phyloP scores from a whole-genome alignment of 2,888 invertebrate species.

The Athripsodes cinereus region DNA sequence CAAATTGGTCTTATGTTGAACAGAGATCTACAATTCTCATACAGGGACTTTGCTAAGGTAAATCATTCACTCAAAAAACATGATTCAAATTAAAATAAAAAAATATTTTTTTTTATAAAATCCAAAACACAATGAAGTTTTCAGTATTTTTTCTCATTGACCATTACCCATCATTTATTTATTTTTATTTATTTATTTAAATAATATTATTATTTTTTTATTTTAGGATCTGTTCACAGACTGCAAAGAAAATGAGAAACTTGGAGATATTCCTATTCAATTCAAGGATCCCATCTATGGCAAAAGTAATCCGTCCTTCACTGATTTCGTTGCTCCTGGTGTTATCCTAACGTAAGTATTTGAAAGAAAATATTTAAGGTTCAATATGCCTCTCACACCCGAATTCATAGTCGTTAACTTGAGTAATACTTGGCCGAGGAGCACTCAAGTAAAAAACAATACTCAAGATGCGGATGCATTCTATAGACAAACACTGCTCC shows the following conservation, averaged over 20 bases:
- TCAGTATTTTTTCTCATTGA: neutral
- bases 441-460: too few species aligned
- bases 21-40: slow-evolving; percentile 77
- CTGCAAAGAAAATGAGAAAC: slow-evolving; percentile 74
- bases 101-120: too few species aligned
- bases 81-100: too few species aligned
- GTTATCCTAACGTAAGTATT: slow-evolving; percentile 81
- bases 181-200: neutral
- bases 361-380: too few species aligned
- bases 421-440: too few species aligned
- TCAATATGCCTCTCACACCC: too few species aligned
- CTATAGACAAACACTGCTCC: too few species aligned
- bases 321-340: slow-evolving; percentile 94
- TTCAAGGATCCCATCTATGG: slow-evolving; percentile 87
- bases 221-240: slow-evolving; percentile 58
- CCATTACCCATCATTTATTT: neutral
- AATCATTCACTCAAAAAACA: neutral
- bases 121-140: neutral
- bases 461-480: too few species aligned
- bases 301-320: slow-evolving; percentile 83
- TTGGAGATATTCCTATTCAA: slow-evolving; percentile 85
- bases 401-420: too few species aligned
- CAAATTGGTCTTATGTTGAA: slow-evolving; percentile 89
- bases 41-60: slow-evolving; percentile 74
- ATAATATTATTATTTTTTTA: slow-evolving; percentile 1